Base-by-base conservation (phyloP, 1,140 invertebrate species). In the Bactericera cockerelli region DNA sequence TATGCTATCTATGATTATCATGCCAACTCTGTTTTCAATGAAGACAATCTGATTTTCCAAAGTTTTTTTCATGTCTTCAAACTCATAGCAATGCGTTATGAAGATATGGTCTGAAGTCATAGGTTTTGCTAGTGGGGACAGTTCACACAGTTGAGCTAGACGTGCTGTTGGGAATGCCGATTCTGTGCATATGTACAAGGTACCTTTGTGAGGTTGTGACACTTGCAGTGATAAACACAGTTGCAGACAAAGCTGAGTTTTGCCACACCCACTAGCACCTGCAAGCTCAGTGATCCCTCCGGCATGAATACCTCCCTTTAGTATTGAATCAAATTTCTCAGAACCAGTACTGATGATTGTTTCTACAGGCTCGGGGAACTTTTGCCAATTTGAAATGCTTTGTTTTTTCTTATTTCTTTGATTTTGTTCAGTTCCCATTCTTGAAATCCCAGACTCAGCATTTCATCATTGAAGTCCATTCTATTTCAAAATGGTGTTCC, bases 191-290 rank as follows among this genome's bases (percentile, higher is more conserved):
- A 91, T 81, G 64, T 84, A 89, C 19, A 84, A 76, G 6, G 79
- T 81, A 59, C 81, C 84, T 65, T 49, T 49, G 42, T 49, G n/a
- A 22, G 42, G 42, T 49, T 49, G 42, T 49, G 42, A 49, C 22
- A 49, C 22, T 49, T 84, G 81, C n/a, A 75, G 75, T 56, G 73
- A 75, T 4, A 84, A 68, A 26, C 73, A 72, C 2, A 89, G 67
- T 71, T 92, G 87, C 25, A 94, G 69, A 64, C 82, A 85, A 14
- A 93, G 66, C 71, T 93, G 90, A 1, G 88, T 89, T 75, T 93
- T 94, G 16, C 89, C 89, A 65, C 76, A 77, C 8, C 84, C 85
- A 72, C 87, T 84, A 69, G 82, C 80, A 13, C 89, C 90, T 71
- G 79, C 81, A 66, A 94, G 78, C 76, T 94, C 89, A 54, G 84